Conservation (phyloP, 2,797 vertebrate genomes). For the Clarias platycephalus region DNA sequence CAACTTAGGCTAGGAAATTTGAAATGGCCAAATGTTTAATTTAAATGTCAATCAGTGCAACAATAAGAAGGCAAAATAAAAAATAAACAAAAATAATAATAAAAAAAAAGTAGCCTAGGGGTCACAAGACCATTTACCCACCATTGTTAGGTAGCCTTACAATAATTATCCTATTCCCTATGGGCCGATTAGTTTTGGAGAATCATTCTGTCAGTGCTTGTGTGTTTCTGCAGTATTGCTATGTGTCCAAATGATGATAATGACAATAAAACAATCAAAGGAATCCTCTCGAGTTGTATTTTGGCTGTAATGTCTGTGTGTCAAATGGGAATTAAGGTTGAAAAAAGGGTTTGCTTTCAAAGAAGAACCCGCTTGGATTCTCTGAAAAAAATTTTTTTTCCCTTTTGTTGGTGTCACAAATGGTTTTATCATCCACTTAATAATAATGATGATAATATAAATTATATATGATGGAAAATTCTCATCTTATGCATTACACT, state of each 20-base stretch:
- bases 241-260: conserved; percentile 70
- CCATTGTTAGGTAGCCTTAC: conserved; percentile 88
- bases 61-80: not conserved
- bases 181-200: conserved; percentile 77
- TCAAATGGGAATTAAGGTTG: not conserved
- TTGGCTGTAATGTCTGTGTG: conserved; percentile 13
- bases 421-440: not conserved
- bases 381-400: not conserved
- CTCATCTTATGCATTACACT: not conserved
- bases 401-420: not conserved
- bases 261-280: conserved; percentile 65
- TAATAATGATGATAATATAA: not conserved
- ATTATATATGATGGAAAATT: not conserved
- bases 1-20: conserved; percentile 68
- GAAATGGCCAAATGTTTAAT: conserved; percentile 73
- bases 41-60: conserved; percentile 42
- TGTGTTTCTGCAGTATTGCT: conserved; percentile 74
- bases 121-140: conserved; percentile 65
- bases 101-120: conserved; percentile 29
- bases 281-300: conserved; percentile 24
- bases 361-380: not conserved
- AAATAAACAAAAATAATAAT: too few species aligned
- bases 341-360: not conserved
- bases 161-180: conserved; percentile 72
- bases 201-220: conserved; percentile 66